Evolutionary conservation across 2,113 vertebrate genomes (phyloP), one percentile per base, ranked within the genome.

Genomic region (Marmota flaviventris): DNA sequence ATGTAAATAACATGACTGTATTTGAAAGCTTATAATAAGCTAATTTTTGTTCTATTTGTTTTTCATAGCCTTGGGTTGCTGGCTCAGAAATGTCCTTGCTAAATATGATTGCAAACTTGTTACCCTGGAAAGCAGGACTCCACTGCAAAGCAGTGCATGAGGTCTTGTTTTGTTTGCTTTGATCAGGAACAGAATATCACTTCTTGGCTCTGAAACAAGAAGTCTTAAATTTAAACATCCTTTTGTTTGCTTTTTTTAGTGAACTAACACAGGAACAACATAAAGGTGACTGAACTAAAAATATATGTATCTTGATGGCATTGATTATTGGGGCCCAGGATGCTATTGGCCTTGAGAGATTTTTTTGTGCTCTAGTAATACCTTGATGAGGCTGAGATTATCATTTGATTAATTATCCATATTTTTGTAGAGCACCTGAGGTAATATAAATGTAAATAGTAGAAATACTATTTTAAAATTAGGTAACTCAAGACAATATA

Each of bases 91-190:
- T 56, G 51, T 72, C 67, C 25, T 85, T 90, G 90, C 88, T 92
- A 90, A 93, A 5, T 48, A 4, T 72, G 18, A 87, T n/a, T 92
- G 29, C 91, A 58, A 90, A 87, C n/a, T 58, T 53, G 39, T 92
- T 90, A 61, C 8, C 18, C 42, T 29, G n/a, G 58, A 72, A 95
- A 93, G 22, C 34, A 29, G 32, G 8, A 12, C 56, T 75, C 16
- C 82, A 58, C 45, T 84, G n/a, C 14, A 58, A 87, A 90, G 45
- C 39, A 45, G 58, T 56, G 45, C 14, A 78, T 58, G 67, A 94
- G 81, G 72, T 94, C 94, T 82, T 92, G 37, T 89, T 95, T 95
- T 92, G 90, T 85, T 97, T 96, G 72, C 85, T 97, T 96, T 95
- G 90, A 94, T 97, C 88, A 82, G 90, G 90, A 96, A 85, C 34